A percentile compares a stretch with the other conserved stretches of the same genome.
phyloP scores from a whole-genome alignment of 2,888 invertebrate genomes.

The Tinea trinotella region DNA sequence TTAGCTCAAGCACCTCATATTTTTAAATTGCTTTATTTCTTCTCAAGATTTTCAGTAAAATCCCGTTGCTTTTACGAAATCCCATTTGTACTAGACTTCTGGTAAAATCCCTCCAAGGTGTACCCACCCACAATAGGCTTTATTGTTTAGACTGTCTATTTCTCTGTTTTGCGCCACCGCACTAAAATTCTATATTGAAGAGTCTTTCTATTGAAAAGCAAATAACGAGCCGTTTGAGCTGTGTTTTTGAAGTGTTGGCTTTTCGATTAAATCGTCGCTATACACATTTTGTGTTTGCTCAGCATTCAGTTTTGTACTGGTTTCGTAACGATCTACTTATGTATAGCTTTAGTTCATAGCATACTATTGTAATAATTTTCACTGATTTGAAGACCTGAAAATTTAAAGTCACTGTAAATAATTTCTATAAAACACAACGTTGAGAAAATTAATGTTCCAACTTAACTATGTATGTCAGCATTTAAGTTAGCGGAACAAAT shows the following conservation, averaged over 20 bases:
- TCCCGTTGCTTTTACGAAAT: neutral
- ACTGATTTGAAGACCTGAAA: no score
- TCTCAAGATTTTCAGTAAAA: slow-evolving; percentile 12
- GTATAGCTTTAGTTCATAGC: no score
- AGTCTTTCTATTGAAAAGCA: neutral
- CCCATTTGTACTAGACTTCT: neutral
- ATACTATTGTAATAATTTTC: no score
- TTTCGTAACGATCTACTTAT: no score
- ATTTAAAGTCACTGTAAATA: no score
- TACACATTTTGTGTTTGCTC: neutral
- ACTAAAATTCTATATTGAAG: neutral
- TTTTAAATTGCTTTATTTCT: slow-evolving; percentile 18
- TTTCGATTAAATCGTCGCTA: slow-evolving; percentile 7
- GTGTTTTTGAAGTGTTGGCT: slow-evolving; percentile 5
- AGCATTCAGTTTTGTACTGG: neutral
- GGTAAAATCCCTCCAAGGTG: neutral
- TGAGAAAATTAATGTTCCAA: slow-evolving; percentile 9
- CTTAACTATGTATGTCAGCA: neutral
- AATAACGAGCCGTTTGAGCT: neutral
- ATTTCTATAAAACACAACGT: no score
- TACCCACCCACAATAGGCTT: neutral
- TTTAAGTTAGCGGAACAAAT: slow-evolving; percentile 15
- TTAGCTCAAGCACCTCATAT: slow-evolving; percentile 18
- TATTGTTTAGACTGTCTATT: neutral
- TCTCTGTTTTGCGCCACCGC: neutral